Evolutionary conservation across 1,140 invertebrate species (phyloP).

Genomic region (Akabosia matsudoensis): DNA sequence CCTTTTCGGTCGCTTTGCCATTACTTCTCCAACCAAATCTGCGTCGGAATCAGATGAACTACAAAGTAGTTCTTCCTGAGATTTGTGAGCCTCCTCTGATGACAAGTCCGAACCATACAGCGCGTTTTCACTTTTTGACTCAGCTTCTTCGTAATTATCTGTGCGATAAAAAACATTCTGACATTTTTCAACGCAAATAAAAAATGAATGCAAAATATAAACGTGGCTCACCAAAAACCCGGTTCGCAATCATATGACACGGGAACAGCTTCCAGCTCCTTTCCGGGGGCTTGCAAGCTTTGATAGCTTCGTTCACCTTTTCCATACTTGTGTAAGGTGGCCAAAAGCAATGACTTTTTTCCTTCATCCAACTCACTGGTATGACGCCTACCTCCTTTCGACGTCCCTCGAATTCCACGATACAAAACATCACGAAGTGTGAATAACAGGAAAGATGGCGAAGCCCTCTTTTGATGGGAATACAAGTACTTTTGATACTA

Average conservation of each 20-base stretch:
- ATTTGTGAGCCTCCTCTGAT: too few species aligned
- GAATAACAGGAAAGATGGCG: neutral
- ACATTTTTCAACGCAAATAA: too few species aligned
- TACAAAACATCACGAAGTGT: neutral
- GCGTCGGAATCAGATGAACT: too few species aligned
- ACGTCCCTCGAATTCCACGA: neutral
- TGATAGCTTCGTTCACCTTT: neutral
- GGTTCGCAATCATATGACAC: neutral
- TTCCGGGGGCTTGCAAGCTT: neutral
- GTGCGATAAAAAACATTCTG: too few species aligned
- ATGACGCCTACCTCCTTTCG: neutral
- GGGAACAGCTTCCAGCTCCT: neutral
- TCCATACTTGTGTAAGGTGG: neutral
- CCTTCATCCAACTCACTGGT: neutral
- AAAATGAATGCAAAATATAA: too few species aligned
- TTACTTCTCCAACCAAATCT: too few species aligned
- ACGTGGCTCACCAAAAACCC: neutral
- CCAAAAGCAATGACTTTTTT: neutral
- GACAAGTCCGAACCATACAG: too few species aligned
- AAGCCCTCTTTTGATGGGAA: neutral
- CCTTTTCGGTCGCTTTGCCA: too few species aligned
- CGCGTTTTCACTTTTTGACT: too few species aligned
- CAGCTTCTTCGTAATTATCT: too few species aligned
- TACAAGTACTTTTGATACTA: too few species aligned
- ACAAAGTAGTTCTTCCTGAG: too few species aligned